These are phyloP conservation scores for Sebastes alutus DNA, from an alignment of 2,797 vertebrate species.

Conservation along the genomic window DNA sequence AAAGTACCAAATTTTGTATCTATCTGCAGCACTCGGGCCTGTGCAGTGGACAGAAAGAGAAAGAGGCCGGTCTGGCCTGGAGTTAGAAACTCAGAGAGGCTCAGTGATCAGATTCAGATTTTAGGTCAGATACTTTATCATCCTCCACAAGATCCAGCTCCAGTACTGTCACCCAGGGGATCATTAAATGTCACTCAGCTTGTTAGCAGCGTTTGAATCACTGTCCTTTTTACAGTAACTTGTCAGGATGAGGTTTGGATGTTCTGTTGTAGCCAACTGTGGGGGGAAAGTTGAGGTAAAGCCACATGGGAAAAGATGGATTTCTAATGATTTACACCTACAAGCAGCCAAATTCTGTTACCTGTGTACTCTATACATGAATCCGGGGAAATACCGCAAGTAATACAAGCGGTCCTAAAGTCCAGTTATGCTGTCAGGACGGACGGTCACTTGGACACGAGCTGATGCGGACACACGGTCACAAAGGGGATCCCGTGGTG, in stretches of 20 bases:
- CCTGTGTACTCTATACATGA: background rate
- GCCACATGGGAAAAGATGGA: background rate
- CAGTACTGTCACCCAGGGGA: background rate
- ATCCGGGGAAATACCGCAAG: too few species aligned
- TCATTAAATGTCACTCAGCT: slow-evolving; percentile 12
- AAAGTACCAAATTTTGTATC: slow-evolving; percentile 29
- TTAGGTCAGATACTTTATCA: slow-evolving; percentile 26
- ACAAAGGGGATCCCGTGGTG: too few species aligned
- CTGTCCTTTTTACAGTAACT: background rate
- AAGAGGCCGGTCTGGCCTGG: slow-evolving; percentile 19
- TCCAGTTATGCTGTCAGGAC: background rate
- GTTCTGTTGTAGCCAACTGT: background rate
- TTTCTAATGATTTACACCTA: background rate
- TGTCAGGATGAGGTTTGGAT: background rate
- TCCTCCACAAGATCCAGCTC: slow-evolving; percentile 14
- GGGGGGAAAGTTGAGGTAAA: background rate
- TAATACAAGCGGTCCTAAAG: background rate
- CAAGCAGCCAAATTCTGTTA: background rate
- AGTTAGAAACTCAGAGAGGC: slow-evolving; percentile 3
- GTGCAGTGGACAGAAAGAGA: slow-evolving; percentile 34
- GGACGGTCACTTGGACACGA: background rate
- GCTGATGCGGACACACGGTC: too few species aligned
- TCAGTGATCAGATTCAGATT: background rate
- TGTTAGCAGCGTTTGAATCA: slow-evolving; percentile 18
- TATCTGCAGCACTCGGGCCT: slow-evolving; percentile 15